Evolutionary conservation across 2,888 invertebrate genomes (phyloP), one percentile per base, ranked within the genome.

Genomic region (Amblyjoppa fuscipennis): DNA sequence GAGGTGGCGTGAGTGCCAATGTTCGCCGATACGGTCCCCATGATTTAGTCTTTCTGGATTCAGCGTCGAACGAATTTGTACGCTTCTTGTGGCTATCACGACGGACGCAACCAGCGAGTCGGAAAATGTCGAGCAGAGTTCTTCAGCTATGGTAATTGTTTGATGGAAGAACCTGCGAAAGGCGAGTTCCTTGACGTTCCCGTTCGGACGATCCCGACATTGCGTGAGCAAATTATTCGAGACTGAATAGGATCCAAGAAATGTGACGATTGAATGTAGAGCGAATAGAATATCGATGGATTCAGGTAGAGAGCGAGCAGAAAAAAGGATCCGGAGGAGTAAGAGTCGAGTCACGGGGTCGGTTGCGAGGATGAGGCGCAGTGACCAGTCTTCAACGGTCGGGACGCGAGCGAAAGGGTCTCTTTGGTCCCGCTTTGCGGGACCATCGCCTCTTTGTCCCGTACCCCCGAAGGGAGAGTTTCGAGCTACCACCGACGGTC

Each of bases 401-500:
- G 56, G 41, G 71, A 74, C 20, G 41, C 75, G 34, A 77, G 70
- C 53, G 75, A 56, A 80, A 53, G 75, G 76, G 53, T 38, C 73
- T 70, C 51, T 20, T 20, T 20, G 20, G 20, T 20, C 20, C 20
- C 3, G 78, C 70, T 76, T 74, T 70, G 79, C 71, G 74, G 81
- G 77, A 59, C 80, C 76, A 85, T 78, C 77, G 80, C 68, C 81
- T 86, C 84, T 86, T 84, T 82, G 84, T 87, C 82, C 84, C 81
- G 81, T 85, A 79, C 69, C 73, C 59, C 71, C 31, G 51, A 28
- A 41, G 79, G 88, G 85, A 84, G 89, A 90, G 91, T 91, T 91
- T 89, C 89, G 90, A 88, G 83, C 88, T 90, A 89, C 89, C 89
- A 87, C 88, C 85, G 87, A 86, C 31, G 83, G 88, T 88, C 87